Conservation (phyloP, 2,113 vertebrate genomes). For the Heloderma charlesbogerti region DNA sequence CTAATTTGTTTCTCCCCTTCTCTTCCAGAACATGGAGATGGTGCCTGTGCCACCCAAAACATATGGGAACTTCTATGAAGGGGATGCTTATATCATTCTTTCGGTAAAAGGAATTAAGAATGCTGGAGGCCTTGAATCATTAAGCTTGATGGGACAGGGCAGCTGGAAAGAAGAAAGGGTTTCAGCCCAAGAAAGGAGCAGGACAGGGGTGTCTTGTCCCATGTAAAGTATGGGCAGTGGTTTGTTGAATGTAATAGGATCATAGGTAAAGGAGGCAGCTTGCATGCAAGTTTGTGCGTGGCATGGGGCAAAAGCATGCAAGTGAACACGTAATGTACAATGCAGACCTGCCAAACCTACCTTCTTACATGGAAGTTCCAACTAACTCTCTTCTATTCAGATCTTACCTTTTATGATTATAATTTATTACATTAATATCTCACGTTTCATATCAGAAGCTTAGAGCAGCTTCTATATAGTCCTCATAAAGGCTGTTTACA, state of each 20-base stretch:
- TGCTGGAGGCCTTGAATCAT: neutral
- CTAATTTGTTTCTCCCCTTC: conserved; percentile 1
- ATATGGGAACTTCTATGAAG: conserved; percentile 85
- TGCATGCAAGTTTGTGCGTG: too few species aligned
- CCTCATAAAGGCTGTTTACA: neutral
- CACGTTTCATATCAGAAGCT: neutral
- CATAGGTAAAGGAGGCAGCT: neutral
- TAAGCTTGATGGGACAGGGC: neutral
- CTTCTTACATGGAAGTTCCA: neutral
- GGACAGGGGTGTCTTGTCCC: neutral
- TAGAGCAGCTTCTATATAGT: neutral
- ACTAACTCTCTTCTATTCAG: neutral
- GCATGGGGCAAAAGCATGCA: neutral
- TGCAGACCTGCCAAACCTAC: neutral
- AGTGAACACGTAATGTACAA: neutral
- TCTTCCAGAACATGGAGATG: conserved; percentile 85
- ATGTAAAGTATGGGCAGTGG: neutral
- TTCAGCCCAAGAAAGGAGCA: neutral
- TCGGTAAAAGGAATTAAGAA: conserved; percentile 69
- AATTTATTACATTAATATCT: neutral
- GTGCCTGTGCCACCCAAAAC: conserved; percentile 81
- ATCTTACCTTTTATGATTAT: neutral
- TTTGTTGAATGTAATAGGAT: neutral
- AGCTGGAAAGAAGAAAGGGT: neutral
- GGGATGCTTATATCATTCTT: conserved; percentile 87